Evolutionary conservation across 2,113 vertebrate species (phyloP).

Genomic region (Hyaena hyaena): DNA sequence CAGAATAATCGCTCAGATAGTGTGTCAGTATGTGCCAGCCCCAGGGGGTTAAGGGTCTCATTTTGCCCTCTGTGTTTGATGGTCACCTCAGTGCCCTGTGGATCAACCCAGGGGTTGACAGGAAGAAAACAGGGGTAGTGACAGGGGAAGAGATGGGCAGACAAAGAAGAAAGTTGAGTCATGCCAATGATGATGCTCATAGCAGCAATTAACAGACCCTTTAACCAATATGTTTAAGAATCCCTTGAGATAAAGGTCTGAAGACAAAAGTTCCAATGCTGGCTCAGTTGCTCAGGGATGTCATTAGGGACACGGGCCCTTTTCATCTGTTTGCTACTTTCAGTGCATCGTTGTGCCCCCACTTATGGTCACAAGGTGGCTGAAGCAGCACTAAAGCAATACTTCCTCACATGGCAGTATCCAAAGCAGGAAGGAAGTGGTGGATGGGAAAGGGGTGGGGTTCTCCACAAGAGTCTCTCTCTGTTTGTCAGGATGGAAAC

Average conservation of each 20-base stretch:
- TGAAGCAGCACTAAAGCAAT: neutral
- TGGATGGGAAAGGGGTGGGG: neutral
- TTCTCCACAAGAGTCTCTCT: neutral
- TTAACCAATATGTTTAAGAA: neutral
- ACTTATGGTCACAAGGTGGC: neutral
- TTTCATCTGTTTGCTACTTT: neutral
- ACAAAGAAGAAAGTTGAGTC: neutral
- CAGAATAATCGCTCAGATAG: neutral
- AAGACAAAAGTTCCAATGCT: neutral
- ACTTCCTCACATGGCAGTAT: neutral
- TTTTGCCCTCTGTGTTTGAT: neutral
- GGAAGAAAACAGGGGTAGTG: neutral
- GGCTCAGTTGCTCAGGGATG: neutral
- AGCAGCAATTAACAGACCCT: neutral
- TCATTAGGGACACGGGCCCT: neutral
- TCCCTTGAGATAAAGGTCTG: neutral
- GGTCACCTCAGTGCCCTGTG: neutral
- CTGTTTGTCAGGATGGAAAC: neutral
- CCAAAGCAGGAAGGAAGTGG: neutral
- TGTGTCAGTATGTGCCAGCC: neutral
- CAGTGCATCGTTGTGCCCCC: neutral
- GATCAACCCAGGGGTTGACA: neutral
- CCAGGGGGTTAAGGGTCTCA: neutral
- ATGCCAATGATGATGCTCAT: neutral
- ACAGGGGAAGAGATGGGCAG: neutral